Conservation (phyloP, 2,888 invertebrate species). For the Agriopis aurantiaria region DNA sequence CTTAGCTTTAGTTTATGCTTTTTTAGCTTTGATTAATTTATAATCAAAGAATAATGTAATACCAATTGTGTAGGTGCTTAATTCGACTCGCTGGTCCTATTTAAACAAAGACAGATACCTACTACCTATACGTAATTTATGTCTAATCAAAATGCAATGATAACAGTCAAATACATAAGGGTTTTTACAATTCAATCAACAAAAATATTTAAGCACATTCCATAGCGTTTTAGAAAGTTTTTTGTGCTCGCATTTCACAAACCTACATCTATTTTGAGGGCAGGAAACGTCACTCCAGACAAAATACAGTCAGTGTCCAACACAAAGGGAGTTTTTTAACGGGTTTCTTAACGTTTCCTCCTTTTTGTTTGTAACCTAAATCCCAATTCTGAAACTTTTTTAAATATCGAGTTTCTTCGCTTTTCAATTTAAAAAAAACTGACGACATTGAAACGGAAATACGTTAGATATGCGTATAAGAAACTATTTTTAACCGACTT, state of each 20-base stretch:
- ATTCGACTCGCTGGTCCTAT: too few relatives aligned
- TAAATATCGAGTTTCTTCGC: not conserved
- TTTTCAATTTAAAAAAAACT: not conserved
- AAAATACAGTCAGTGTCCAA: constrained; percentile 15
- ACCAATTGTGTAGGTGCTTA: too few relatives aligned
- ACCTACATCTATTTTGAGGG: constrained; percentile 28
- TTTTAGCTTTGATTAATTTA: too few relatives aligned
- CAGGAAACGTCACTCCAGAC: constrained; percentile 38
- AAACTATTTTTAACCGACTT: too few relatives aligned
- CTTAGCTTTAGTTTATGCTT: too few relatives aligned
- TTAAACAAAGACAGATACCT: too few relatives aligned
- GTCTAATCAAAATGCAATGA: not conserved
- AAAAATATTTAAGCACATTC: not conserved
- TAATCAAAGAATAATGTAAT: too few relatives aligned
- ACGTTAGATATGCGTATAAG: too few relatives aligned
- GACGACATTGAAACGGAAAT: too few relatives aligned
- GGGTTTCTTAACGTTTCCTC: constrained; percentile 14
- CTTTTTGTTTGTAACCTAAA: constrained; percentile 20
- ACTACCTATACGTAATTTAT: too few relatives aligned
- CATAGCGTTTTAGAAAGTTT: constrained; percentile 18
- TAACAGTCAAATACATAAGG: not conserved
- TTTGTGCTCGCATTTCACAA: constrained; percentile 27
- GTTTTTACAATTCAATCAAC: not conserved
- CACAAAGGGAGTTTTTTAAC: constrained; percentile 13
- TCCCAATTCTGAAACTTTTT: constrained; percentile 3